Percentiles rank a stretch among this genome's conserved stretches.
phyloP scores from a whole-genome alignment of 2,797 vertebrate genomes.

The Bryconaethiops microstoma region DNA sequence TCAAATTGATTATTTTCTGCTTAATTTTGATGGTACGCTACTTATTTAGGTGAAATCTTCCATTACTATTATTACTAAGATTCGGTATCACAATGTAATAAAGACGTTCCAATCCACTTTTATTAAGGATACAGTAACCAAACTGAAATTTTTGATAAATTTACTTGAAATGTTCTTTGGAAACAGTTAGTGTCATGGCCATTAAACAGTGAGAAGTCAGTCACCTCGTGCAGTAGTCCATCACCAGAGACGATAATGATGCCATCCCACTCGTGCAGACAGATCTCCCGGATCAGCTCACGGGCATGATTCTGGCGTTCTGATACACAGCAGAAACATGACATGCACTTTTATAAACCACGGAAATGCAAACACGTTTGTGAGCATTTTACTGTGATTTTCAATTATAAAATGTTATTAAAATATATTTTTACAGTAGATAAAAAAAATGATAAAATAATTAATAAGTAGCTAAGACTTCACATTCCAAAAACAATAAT shows the following conservation, averaged over 20 bases:
- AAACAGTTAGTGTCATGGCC: not conserved
- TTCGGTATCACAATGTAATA: no score
- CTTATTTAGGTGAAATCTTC: no score
- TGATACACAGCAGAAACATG: constrained; percentile 55
- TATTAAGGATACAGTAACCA: no score
- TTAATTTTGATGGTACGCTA: no score
- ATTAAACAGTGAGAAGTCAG: constrained; percentile 4
- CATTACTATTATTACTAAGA: no score
- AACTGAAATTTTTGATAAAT: no score
- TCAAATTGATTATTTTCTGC: no score
- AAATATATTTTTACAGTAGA: not conserved
- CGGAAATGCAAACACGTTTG: not conserved
- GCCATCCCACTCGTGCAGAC: constrained; percentile 88
- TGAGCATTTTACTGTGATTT: not conserved
- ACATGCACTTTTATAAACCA: not conserved
- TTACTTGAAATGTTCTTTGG: no score
- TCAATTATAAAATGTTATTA: not conserved
- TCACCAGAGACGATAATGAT: constrained; percentile 90
- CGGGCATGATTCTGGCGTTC: constrained; percentile 89
- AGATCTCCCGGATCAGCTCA: constrained; percentile 86
- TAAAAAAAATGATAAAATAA: not conserved
- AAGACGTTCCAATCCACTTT: no score
- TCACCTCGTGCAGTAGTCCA: constrained; percentile 88
- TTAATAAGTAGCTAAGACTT: not conserved
- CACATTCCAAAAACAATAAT: not conserved